Percentiles rank a stretch among this genome's conserved stretches.
Conservation (phyloP, 2,113 vertebrate species). For the Bubo blakistoni region DNA sequence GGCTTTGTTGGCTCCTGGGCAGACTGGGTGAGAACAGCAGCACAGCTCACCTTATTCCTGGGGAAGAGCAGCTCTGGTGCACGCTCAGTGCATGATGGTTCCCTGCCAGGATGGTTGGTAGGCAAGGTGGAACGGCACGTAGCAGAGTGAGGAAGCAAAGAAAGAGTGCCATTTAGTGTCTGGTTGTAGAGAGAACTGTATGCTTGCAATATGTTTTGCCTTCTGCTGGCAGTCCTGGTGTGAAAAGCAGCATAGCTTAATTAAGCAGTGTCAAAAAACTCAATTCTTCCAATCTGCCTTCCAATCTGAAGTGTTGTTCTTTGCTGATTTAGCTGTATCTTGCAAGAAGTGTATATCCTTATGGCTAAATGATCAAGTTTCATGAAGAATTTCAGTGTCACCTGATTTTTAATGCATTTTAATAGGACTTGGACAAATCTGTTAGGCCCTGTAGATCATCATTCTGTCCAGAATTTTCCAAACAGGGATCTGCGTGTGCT, state of each 20-base stretch:
- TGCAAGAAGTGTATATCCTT: not conserved
- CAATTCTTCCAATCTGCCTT: constrained; percentile 55
- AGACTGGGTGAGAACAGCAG: not conserved
- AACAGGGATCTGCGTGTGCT: not conserved
- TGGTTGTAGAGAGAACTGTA: constrained; percentile 12
- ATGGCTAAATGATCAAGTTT: not conserved
- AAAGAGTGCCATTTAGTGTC: constrained; percentile 49
- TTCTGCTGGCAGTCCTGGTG: constrained; percentile 51
- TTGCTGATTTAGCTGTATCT: constrained; percentile 54
- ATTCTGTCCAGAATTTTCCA: not conserved
- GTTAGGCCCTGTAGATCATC: not conserved
- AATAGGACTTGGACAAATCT: not conserved
- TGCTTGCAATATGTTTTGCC: constrained; percentile 59
- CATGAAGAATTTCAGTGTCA: not conserved
- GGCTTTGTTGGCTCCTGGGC: fast-evolving
- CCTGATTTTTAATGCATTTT: not conserved
- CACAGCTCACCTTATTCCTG: not conserved
- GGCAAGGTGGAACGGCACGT: not conserved
- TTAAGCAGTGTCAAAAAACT: constrained; percentile 61
- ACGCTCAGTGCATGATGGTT: not conserved
- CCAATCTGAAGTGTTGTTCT: constrained; percentile 56
- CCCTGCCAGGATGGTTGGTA: not conserved
- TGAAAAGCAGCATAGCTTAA: constrained; percentile 63
- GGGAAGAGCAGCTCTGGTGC: not conserved
- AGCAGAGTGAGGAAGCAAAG: not conserved